phyloP scores from a whole-genome alignment of 2,113 vertebrate species.

The Antennarius striatus region DNA sequence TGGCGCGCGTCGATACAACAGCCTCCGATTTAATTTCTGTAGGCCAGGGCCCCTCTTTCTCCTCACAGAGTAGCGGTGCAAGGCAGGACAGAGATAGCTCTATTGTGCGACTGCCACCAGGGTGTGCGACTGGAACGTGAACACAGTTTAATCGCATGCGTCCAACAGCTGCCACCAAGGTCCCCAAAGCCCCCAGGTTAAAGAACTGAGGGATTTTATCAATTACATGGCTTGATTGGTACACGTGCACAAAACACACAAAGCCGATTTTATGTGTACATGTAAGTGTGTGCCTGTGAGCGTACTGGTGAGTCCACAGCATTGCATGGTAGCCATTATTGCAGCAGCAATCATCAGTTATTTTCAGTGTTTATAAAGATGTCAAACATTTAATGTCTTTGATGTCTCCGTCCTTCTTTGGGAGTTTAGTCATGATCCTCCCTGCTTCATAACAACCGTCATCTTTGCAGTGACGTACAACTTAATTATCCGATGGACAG shows the following conservation, averaged over 20 bases:
- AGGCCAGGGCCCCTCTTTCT: constrained; percentile 57
- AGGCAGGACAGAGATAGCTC: constrained; percentile 62
- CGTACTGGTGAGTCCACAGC: not conserved
- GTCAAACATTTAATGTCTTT: constrained; percentile 71
- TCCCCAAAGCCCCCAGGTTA: constrained; percentile 69
- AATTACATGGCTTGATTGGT: constrained; percentile 73
- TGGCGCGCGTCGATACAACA: constrained; percentile 57
- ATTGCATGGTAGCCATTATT: constrained; percentile 71
- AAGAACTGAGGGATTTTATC: constrained; percentile 65
- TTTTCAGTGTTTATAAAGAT: constrained; percentile 65
- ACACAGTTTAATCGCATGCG: constrained; percentile 69
- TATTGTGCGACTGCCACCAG: constrained; percentile 74
- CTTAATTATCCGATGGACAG: constrained; percentile 55
- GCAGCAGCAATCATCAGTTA: constrained; percentile 60
- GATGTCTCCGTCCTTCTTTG: constrained; percentile 56
- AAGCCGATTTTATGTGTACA: constrained; percentile 31
- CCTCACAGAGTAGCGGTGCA: constrained; percentile 40
- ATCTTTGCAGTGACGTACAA: constrained; percentile 22
- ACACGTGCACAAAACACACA: constrained; percentile 49
- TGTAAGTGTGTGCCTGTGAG: not conserved
- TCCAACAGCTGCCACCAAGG: constrained; percentile 73
- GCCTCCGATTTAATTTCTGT: constrained; percentile 72
- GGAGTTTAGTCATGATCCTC: constrained; percentile 32
- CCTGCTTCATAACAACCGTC: constrained; percentile 45
- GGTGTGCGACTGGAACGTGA: constrained; percentile 64